These are phyloP conservation scores for Agelaius phoeniceus DNA, from an alignment of 2,113 vertebrate genomes.

Conservation along the genomic window DNA sequence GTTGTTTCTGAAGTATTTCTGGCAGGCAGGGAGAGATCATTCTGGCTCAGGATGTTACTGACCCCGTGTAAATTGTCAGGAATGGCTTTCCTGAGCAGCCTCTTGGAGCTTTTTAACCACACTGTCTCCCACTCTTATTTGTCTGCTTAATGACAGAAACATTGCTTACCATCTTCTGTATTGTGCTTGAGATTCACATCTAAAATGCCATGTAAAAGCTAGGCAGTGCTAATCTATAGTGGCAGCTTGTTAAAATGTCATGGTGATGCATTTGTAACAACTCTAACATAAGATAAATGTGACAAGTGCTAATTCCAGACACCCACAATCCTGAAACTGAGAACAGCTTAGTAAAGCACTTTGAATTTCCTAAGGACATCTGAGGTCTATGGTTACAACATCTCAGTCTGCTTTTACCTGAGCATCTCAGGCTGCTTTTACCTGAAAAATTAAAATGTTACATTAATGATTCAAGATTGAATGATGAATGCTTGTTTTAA, in stretches of 20 bases:
- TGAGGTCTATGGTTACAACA: slow-evolving; percentile 13
- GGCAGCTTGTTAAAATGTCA: slow-evolving; percentile 51
- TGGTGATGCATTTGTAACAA: slow-evolving; percentile 35
- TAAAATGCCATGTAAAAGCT: slow-evolving; percentile 1
- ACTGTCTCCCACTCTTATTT: neutral
- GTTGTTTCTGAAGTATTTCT: neutral
- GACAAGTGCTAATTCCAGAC: slow-evolving; percentile 60
- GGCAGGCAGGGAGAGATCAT: neutral
- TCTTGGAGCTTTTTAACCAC: neutral
- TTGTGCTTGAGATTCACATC: neutral
- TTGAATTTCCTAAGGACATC: slow-evolving; percentile 32
- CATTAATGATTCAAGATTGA: neutral
- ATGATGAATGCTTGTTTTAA: neutral
- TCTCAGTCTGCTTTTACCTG: neutral
- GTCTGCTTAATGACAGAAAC: neutral
- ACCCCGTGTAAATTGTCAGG: neutral
- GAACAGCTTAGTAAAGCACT: slow-evolving; percentile 26
- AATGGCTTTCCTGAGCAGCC: neutral
- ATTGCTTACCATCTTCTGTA: neutral
- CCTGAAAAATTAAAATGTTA: neutral
- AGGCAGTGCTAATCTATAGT: slow-evolving; percentile 11
- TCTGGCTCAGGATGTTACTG: neutral
- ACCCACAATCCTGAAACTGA: slow-evolving; percentile 23
- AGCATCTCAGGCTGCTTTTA: neutral
- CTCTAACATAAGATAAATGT: slow-evolving; percentile 46